phyloP scores from a whole-genome alignment of 2,797 vertebrate species.

The Podarcis lilfordi region DNA sequence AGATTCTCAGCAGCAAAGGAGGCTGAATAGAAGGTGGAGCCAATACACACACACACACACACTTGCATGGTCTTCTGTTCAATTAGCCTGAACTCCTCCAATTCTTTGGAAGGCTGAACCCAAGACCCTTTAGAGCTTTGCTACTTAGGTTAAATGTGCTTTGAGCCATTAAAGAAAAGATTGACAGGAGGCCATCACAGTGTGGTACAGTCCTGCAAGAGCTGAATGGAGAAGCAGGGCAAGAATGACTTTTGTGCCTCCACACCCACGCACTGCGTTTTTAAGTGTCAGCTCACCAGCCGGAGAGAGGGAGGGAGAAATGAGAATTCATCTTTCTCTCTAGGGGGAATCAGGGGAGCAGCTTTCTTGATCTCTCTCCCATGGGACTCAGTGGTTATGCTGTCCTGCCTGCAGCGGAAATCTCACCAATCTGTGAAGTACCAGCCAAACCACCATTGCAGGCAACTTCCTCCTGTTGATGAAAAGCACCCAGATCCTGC shows the following conservation, averaged over 20 bases:
- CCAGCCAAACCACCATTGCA: background rate
- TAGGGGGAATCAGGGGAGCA: background rate
- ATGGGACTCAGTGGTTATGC: background rate
- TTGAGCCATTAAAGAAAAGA: background rate
- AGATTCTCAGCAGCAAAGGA: background rate
- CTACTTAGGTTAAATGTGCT: background rate
- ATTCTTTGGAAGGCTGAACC: background rate
- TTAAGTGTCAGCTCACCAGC: background rate
- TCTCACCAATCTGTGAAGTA: slow-evolving; percentile 1
- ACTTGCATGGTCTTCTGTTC: background rate
- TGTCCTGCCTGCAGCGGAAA: slow-evolving; percentile 20
- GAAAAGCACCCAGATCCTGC: background rate
- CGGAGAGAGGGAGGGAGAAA: background rate
- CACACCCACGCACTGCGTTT: too few relatives aligned
- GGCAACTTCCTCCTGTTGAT: background rate
- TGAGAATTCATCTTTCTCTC: background rate
- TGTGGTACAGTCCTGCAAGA: background rate
- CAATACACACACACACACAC: too few relatives aligned
- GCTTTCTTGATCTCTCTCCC: background rate
- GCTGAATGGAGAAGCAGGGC: background rate
- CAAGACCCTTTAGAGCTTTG: background rate
- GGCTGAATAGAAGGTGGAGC: background rate
- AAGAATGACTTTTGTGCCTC: background rate
- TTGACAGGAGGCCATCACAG: background rate
- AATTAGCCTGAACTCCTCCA: background rate